Base-by-base conservation (phyloP, 2,797 vertebrate genomes). In the Kryptolebias ocellatus region DNA sequence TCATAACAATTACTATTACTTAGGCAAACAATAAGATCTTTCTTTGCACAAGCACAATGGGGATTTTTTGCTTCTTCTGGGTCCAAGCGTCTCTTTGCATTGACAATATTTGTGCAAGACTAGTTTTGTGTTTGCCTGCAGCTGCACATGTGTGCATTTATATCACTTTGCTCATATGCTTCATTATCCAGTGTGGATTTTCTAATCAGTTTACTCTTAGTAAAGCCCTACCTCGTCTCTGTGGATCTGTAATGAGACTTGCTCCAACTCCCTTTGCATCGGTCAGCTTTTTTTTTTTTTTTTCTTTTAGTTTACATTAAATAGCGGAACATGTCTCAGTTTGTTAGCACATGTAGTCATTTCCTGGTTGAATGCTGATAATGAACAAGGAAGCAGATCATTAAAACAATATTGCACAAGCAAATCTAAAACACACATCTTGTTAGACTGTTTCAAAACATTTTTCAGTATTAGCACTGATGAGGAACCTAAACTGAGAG, bases 211-310 rank as follows among this genome's bases (percentile, higher is more conserved):
- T 85, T 74, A 75, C 57, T 76, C 78, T 73, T 52, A 72, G 69
- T 63, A 67, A 60, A 70, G 70, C 51, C 58, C 53, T 20, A 64
- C 79, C 75, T 65, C 62, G 57, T 84, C 73, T 81, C 81, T 57
- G 55, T 63, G 80, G 84, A 82, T 87, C 70, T 69, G 70, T 92
- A 91, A 91, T 89, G 87, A 86, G 84, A 66, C 72, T 61, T 89
- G 72, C 78, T 79, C 17, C 20, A 72, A 53, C 42, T 65, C 39
- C 37, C 54, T 80, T 83, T 82, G 54, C 62, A 70, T 62, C 18
- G 68, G 78, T 90, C 86, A 89, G 89, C 83, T 11, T 75, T 90
- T 78, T 78, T 68, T 77, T 57, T 10, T 39, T 11, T 7, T 68
- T 77, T 57, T 10, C 11, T 11, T 7, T 31, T 80, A 81, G 72